A percentile compares a stretch with the other conserved stretches of the same genome.
Conservation (phyloP, 2,888 invertebrate species). For the Argynnis bischoffii region DNA sequence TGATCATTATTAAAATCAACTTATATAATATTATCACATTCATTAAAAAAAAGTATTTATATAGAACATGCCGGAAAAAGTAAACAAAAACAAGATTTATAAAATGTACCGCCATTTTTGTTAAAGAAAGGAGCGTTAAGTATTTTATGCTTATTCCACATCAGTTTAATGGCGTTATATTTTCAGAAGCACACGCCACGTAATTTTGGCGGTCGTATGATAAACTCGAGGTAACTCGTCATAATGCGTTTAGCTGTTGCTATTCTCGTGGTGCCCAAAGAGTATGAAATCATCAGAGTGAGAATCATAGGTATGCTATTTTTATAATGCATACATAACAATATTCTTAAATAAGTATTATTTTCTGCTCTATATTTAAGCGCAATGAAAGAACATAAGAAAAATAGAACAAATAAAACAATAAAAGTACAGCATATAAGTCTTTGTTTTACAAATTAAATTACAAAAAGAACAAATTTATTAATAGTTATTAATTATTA, state of each 20-base stretch:
- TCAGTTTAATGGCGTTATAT: constrained; percentile 35
- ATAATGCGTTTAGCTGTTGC: constrained; percentile 69
- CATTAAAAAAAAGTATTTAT: neutral
- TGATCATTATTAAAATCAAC: too few species aligned
- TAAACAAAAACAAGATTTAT: constrained; percentile 5
- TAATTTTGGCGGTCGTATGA: constrained; percentile 54
- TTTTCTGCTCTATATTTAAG: too few species aligned
- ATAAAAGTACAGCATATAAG: too few species aligned
- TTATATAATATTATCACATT: neutral
- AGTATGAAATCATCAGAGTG: constrained; percentile 43
- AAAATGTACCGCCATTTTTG: constrained; percentile 1
- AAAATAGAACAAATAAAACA: too few species aligned
- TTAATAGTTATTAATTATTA: too few species aligned
- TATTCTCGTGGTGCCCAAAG: constrained; percentile 52
- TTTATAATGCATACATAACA: neutral
- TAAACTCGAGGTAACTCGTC: constrained; percentile 60
- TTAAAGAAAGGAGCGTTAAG: constrained; percentile 19
- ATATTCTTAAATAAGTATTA: too few species aligned
- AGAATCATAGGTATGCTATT: neutral
- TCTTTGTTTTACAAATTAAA: too few species aligned
- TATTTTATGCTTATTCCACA: constrained; percentile 26
- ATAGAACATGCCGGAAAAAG: neutral
- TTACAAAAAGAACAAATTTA: too few species aligned
- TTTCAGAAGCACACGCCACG: constrained; percentile 46
- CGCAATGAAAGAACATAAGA: too few species aligned